These are phyloP conservation scores for Pteromalus puparum DNA, from an alignment of 1,140 invertebrate species.

Conservation along the genomic window DNA sequence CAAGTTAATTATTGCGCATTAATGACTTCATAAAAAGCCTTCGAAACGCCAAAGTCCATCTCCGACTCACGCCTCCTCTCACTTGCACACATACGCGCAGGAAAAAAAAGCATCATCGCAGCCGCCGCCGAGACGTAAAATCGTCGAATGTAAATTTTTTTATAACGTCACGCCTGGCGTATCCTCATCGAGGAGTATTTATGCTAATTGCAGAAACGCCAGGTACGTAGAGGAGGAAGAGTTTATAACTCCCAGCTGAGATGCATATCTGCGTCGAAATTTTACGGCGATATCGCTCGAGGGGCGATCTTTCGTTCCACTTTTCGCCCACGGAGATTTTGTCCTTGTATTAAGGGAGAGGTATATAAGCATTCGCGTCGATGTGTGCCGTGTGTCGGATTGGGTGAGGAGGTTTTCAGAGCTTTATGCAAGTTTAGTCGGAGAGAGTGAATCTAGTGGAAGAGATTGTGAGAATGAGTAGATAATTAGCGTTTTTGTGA, in stretches of 20 bases:
- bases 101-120: not conserved
- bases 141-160: conserved; percentile 46
- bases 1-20: conserved; percentile 27
- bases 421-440: no score
- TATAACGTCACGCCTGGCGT: conserved; percentile 43
- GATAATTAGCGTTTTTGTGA: no score
- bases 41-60: conserved; percentile 5
- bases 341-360: not conserved
- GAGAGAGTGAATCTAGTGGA: no score
- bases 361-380: not conserved
- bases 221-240: not conserved
- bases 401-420: no score
- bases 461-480: no score
- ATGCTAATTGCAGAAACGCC: conserved; percentile 37
- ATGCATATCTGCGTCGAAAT: conserved; percentile 19
- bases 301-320: conserved; percentile 41
- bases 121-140: not conserved
- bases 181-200: conserved; percentile 39
- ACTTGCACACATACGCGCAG: not conserved
- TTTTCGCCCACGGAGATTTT: conserved; percentile 25
- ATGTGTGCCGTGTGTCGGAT: not conserved
- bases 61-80: not conserved
- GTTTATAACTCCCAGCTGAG: not conserved
- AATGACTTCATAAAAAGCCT: conserved; percentile 39
- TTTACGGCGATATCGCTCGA: conserved; percentile 20